These are phyloP conservation scores for Limnephilus lunatus DNA, from an alignment of 2,888 invertebrate genomes.

Conservation along the genomic window DNA sequence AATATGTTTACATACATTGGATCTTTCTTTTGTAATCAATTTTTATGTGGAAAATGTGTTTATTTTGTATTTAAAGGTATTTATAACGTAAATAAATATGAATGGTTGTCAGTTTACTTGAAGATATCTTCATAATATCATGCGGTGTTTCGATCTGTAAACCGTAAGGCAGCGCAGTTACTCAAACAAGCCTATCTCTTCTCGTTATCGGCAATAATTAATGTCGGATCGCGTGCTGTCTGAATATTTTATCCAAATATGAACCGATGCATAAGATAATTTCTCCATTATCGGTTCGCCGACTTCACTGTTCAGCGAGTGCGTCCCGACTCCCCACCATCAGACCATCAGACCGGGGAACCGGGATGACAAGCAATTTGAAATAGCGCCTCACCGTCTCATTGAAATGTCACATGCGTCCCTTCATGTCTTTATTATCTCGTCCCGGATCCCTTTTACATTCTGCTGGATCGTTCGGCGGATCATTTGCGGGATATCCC, in stretches of 20 bases:
- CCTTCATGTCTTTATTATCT: constrained; percentile 44
- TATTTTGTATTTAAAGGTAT: no score
- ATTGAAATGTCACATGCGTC: constrained; percentile 29
- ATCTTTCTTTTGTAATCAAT: no score
- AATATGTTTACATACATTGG: no score
- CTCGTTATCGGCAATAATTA: not conserved
- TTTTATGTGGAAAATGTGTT: no score
- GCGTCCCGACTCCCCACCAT: no score
- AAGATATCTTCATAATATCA: not conserved
- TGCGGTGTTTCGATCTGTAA: not conserved
- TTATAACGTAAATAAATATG: not conserved
- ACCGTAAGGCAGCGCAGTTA: not conserved
- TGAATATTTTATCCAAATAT: not conserved
- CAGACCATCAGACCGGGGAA: not conserved
- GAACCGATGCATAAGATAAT: not conserved
- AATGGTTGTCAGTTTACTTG: not conserved
- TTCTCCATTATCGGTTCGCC: not conserved
- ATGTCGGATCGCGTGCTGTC: not conserved
- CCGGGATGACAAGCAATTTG: constrained; percentile 57
- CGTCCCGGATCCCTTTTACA: constrained; percentile 24
- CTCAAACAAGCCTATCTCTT: not conserved
- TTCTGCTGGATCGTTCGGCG: not conserved
- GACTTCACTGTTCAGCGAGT: not conserved
- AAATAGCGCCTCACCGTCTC: constrained; percentile 46
- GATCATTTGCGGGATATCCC: constrained; percentile 37